phyloP scores from a whole-genome alignment of 2,888 invertebrate genomes.

The Lasioglossum lativentre region DNA sequence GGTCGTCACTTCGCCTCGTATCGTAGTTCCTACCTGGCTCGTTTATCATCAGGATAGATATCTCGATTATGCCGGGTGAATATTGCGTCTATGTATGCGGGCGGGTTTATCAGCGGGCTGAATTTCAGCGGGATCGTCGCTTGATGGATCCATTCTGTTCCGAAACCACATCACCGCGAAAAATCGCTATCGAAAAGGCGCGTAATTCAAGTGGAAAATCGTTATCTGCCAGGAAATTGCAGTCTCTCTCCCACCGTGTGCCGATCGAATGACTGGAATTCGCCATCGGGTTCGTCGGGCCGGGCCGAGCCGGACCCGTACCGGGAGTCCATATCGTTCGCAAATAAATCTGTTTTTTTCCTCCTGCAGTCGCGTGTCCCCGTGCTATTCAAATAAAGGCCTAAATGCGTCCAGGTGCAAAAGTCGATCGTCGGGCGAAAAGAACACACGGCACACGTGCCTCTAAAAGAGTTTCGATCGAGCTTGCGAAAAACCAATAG shows the following conservation, averaged over 20 bases:
- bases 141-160: conserved; percentile 62
- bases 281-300: conserved; percentile 35
- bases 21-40: conserved; percentile 65
- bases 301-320: background rate
- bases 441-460: no score
- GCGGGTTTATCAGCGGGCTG: conserved; percentile 56
- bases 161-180: conserved; percentile 47
- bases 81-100: conserved; percentile 49
- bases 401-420: background rate
- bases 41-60: conserved; percentile 70
- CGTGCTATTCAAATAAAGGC: background rate
- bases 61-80: conserved; percentile 67
- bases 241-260: conserved; percentile 36
- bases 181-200: conserved; percentile 59
- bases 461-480: no score
- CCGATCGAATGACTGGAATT: conserved; percentile 63
- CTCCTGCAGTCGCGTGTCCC: background rate
- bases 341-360: conserved; percentile 30
- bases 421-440: background rate
- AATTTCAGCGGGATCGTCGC: conserved; percentile 52
- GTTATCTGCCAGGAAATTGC: conserved; percentile 64
- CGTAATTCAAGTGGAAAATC: conserved; percentile 62
- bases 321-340: conserved; percentile 13
- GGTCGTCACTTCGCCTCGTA: conserved; percentile 68
- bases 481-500: background rate